A percentile compares a stretch with the other conserved stretches of the same genome.
Conservation (phyloP, 2,797 vertebrate genomes). For the Urocyon cinereoargenteus region DNA sequence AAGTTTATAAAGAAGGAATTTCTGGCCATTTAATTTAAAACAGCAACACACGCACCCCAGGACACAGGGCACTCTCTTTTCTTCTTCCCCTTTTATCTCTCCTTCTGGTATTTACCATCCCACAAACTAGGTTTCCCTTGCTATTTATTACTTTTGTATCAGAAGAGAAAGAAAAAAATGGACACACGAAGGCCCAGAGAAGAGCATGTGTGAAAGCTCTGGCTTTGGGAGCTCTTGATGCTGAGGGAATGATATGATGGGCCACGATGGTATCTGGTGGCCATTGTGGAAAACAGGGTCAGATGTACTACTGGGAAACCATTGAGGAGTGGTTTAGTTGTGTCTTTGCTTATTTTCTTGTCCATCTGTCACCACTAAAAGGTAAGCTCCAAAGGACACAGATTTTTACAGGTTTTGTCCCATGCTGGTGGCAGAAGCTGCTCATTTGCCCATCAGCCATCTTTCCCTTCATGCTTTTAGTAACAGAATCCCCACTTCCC, state of each 20-base stretch:
- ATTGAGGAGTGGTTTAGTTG: background rate
- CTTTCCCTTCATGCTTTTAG: background rate
- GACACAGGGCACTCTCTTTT: fast-evolving
- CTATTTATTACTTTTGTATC: background rate
- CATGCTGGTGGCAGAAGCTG: background rate
- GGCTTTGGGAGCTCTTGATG: background rate
- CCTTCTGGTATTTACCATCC: background rate
- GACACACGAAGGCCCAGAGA: background rate
- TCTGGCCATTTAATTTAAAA: background rate
- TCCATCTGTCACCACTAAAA: background rate
- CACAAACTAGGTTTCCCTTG: background rate
- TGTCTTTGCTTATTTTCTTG: background rate
- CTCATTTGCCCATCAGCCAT: background rate
- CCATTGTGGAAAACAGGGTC: background rate
- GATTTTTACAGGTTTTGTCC: background rate
- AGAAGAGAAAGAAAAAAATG: background rate
- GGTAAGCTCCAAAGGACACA: background rate
- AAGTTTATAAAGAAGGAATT: background rate
- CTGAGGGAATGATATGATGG: background rate
- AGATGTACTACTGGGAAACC: background rate
- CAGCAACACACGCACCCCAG: background rate
- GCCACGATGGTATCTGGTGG: fast-evolving
- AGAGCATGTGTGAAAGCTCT: background rate
- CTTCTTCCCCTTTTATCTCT: background rate
- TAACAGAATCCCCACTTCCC: background rate